A percentile compares a stretch with the other conserved stretches of the same genome.
phyloP scores from a whole-genome alignment of 2,888 invertebrate genomes.

The Dryadula phaetusa region DNA sequence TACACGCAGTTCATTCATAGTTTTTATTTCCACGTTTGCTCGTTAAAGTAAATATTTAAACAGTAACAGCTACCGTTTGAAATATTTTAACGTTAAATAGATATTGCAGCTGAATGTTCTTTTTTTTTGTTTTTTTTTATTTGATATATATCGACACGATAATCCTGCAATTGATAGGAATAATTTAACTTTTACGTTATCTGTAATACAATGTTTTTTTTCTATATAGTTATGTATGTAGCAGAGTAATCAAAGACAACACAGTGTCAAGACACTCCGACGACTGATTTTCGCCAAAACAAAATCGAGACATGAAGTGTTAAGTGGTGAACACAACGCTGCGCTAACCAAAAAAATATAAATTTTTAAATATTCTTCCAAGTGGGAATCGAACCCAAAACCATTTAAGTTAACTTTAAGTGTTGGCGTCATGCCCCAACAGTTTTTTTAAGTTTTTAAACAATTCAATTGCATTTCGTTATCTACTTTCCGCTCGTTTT shows the following conservation, averaged over 20 bases:
- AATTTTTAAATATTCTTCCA: too few relatives aligned
- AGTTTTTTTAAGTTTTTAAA: too few relatives aligned
- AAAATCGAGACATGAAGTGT: too few relatives aligned
- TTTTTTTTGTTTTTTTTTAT: neutral
- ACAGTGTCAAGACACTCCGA: too few relatives aligned
- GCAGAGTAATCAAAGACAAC: too few relatives aligned
- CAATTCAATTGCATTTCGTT: too few relatives aligned
- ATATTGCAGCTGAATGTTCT: neutral
- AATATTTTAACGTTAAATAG: slow-evolving; percentile 3
- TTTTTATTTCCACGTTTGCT: slow-evolving; percentile 17
- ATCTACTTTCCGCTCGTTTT: neutral
- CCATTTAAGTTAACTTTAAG: too few relatives aligned
- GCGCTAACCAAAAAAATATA: too few relatives aligned
- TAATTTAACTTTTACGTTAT: neutral
- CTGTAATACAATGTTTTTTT: neutral
- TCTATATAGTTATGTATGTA: neutral
- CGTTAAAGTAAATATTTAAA: slow-evolving; percentile 25
- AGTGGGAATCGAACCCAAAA: too few relatives aligned
- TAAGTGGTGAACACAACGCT: too few relatives aligned
- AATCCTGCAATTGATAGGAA: slow-evolving; percentile 3
- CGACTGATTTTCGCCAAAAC: too few relatives aligned
- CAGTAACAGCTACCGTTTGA: slow-evolving; percentile 27
- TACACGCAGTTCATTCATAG: slow-evolving; percentile 13
- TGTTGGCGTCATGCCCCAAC: too few relatives aligned
- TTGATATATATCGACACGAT: slow-evolving; percentile 4